Evolutionary conservation across 2,113 vertebrate species (phyloP).

Genomic region (Pandion haliaetus): DNA sequence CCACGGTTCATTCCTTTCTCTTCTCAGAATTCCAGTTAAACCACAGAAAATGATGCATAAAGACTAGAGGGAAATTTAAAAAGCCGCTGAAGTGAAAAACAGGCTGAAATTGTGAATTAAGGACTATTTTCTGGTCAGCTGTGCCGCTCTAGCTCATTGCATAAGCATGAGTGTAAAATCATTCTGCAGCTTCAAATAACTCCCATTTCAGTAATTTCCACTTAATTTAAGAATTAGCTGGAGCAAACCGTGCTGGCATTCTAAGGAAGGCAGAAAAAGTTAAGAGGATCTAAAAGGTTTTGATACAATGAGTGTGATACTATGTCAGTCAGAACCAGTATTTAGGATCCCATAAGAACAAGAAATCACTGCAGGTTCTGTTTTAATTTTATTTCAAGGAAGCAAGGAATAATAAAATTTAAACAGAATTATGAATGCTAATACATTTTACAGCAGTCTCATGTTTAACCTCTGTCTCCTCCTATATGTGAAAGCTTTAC

Average conservation of each 20-base stretch:
- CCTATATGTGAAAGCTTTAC: neutral
- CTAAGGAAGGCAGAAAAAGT: neutral
- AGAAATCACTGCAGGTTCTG: neutral
- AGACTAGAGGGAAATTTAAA: conserved; percentile 6
- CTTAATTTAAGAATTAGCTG: conserved; percentile 24
- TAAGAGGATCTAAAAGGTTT: neutral
- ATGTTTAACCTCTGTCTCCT: neutral
- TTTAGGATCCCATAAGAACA: neutral
- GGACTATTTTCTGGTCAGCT: conserved; percentile 14
- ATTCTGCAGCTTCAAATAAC: conserved; percentile 6
- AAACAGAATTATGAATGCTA: neutral
- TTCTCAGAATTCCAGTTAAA: conserved; percentile 1
- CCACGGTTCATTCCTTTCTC: neutral
- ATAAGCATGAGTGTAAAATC: conserved; percentile 21
- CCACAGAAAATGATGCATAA: neutral
- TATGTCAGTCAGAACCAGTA: neutral
- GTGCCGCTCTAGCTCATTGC: neutral
- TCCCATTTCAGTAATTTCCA: conserved; percentile 13
- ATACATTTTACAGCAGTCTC: neutral
- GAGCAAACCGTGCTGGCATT: neutral
- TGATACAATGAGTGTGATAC: neutral
- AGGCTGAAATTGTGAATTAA: neutral
- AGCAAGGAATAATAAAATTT: neutral
- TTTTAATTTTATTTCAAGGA: neutral
- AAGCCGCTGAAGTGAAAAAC: neutral